These are phyloP conservation scores for Falco peregrinus DNA, from an alignment of 2,797 vertebrate genomes.

Conservation along the genomic window DNA sequence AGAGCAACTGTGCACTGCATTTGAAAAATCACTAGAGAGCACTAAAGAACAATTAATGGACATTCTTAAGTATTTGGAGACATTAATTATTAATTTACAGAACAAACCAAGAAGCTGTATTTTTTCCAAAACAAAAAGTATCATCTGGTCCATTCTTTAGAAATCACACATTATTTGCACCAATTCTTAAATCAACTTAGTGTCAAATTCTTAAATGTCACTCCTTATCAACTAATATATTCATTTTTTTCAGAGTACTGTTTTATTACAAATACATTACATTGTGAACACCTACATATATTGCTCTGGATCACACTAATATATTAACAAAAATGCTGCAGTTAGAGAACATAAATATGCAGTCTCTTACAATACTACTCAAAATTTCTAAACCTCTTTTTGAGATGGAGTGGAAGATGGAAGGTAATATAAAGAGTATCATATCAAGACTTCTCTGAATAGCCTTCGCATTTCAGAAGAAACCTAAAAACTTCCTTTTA, in stretches of 20 bases:
- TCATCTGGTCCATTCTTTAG: neutral
- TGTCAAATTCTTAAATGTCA: neutral
- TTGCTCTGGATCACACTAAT: neutral
- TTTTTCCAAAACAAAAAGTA: neutral
- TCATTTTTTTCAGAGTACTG: neutral
- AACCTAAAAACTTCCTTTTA: neutral
- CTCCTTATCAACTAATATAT: neutral
- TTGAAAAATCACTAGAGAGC: conserved; percentile 62
- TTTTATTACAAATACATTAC: neutral
- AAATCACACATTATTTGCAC: neutral
- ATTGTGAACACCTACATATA: neutral
- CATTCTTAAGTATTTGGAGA: neutral
- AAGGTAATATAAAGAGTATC: neutral
- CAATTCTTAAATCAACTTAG: neutral
- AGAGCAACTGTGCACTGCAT: neutral
- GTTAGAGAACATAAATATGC: neutral
- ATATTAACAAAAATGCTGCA: neutral
- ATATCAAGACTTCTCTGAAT: neutral
- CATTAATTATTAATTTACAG: neutral
- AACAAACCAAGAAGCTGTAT: neutral
- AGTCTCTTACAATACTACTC: neutral
- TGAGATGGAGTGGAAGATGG: neutral
- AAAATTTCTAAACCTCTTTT: neutral
- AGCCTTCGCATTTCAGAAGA: neutral
- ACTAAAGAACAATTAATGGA: conserved; percentile 52